Evolutionary conservation across 35 echinoderm and acorn worm species (phyloP).

Genomic region (Lytechinus pictus): DNA sequence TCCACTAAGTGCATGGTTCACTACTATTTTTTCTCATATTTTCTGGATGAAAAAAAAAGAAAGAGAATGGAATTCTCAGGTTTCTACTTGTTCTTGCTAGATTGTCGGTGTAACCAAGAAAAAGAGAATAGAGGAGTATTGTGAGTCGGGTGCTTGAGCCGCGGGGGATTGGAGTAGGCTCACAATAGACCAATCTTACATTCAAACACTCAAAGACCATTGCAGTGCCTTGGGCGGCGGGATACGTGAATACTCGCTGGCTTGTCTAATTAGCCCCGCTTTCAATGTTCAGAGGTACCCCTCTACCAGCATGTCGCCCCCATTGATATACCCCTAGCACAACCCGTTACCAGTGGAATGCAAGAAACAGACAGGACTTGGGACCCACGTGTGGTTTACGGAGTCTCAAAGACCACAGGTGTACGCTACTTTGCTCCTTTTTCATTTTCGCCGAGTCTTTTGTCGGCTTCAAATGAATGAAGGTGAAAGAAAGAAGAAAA

Average conservation of each 20-base stretch:
- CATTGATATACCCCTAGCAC: neutral
- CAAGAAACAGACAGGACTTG: conserved; percentile 6
- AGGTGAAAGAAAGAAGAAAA: neutral
- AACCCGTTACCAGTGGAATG: conserved; percentile 36
- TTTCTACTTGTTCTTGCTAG: conserved; percentile 51
- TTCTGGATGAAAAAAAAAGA: neutral
- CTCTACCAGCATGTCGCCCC: neutral
- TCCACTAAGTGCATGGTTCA: neutral
- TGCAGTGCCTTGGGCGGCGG: conserved; percentile 22
- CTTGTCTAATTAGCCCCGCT: conserved; percentile 57
- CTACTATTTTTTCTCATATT: conserved; percentile 23
- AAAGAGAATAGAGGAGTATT: conserved; percentile 46
- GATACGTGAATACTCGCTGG: conserved; percentile 43
- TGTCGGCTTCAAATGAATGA: conserved; percentile 40
- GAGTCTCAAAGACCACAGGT: conserved; percentile 48
- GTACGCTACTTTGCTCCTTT: conserved; percentile 6
- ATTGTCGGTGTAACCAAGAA: conserved; percentile 56
- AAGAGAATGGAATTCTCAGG: conserved; percentile 42
- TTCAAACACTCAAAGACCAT: conserved; percentile 43
- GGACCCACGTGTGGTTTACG: conserved; percentile 50
- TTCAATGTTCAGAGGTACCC: conserved; percentile 47
- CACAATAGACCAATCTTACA: conserved; percentile 53
- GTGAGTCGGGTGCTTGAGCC: conserved; percentile 22
- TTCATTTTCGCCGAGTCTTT: conserved; percentile 48
- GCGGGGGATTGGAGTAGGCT: conserved; percentile 2